phyloP scores from a whole-genome alignment of 2,888 invertebrate species.

The Hololepta plana region DNA sequence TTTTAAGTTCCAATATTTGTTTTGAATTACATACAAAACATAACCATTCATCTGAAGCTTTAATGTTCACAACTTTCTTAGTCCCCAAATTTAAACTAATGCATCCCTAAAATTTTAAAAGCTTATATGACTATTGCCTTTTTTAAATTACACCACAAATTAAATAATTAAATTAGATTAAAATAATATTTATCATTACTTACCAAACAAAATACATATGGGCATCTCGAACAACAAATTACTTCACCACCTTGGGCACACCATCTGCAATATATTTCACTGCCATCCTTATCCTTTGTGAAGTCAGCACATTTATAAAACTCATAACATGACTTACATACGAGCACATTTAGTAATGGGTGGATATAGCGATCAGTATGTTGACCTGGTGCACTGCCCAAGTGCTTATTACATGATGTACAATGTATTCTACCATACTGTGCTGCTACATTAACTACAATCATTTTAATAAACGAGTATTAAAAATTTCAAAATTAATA shows the following conservation, averaged over 20 bases:
- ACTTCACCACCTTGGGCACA: slow-evolving; percentile 57
- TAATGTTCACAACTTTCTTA: slow-evolving; percentile 48
- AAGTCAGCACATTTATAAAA: slow-evolving; percentile 70
- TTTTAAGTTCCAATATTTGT: slow-evolving; percentile 44
- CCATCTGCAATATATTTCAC: slow-evolving; percentile 68
- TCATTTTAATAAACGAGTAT: too few relatives aligned
- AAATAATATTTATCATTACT: slow-evolving; percentile 11
- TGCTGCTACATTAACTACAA: slow-evolving; percentile 39
- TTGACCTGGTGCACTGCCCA: slow-evolving; percentile 49
- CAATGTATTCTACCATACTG: slow-evolving; percentile 48
- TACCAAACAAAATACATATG: slow-evolving; percentile 55
- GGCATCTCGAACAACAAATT: slow-evolving; percentile 59
- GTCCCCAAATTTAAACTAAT: slow-evolving; percentile 52
- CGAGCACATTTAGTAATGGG: slow-evolving; percentile 51
- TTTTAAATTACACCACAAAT: background rate
- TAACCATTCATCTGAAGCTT: slow-evolving; percentile 61
- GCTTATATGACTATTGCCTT: background rate
- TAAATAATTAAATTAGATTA: background rate
- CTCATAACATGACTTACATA: slow-evolving; percentile 53
- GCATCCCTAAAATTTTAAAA: slow-evolving; percentile 41
- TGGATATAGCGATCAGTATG: slow-evolving; percentile 49
- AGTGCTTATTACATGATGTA: slow-evolving; percentile 54
- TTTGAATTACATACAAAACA: slow-evolving; percentile 57
- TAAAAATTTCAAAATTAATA: too few relatives aligned
- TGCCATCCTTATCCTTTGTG: slow-evolving; percentile 68